Percentiles rank a stretch among this genome's conserved stretches.
These are phyloP conservation scores for Melanerpes aurifrons DNA, from an alignment of 2,113 vertebrate genomes.

Conservation along the genomic window DNA sequence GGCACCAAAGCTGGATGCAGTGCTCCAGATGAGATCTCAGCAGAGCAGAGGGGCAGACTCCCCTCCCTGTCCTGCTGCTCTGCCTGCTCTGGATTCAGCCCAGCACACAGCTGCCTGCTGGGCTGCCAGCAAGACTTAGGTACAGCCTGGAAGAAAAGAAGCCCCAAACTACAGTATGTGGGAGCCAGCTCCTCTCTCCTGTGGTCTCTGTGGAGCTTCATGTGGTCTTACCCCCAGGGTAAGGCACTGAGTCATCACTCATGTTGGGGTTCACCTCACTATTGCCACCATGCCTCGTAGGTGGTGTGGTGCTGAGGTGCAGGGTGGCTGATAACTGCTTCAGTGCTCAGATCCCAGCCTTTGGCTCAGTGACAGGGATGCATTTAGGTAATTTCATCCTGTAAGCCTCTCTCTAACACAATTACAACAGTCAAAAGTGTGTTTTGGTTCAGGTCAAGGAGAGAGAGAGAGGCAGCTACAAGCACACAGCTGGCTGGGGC, in stretches of 20 bases:
- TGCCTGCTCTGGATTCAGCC: too few species aligned
- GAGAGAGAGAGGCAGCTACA: neutral
- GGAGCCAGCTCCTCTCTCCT: neutral
- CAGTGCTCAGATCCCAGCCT: neutral
- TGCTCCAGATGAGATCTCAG: too few species aligned
- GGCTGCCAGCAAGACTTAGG: neutral
- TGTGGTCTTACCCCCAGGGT: neutral
- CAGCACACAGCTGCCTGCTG: neutral
- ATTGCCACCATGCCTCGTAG: accelerated
- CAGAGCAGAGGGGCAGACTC: too few species aligned
- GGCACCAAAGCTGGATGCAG: too few species aligned
- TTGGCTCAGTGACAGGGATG: neutral
- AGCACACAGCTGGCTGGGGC: neutral
- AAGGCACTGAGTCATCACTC: neutral
- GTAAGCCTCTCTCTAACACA: conserved; percentile 10
- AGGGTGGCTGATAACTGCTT: neutral
- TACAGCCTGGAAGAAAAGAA: neutral
- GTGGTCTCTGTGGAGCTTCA: accelerated
- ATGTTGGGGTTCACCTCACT: neutral
- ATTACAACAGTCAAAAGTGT: neutral
- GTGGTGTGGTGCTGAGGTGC: accelerated
- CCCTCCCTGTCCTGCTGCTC: too few species aligned
- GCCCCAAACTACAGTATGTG: accelerated
- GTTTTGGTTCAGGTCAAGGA: conserved; percentile 21
- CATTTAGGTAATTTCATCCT: conserved; percentile 14